Conservation (phyloP, 2,888 invertebrate genomes). For the Rapana venosa region DNA sequence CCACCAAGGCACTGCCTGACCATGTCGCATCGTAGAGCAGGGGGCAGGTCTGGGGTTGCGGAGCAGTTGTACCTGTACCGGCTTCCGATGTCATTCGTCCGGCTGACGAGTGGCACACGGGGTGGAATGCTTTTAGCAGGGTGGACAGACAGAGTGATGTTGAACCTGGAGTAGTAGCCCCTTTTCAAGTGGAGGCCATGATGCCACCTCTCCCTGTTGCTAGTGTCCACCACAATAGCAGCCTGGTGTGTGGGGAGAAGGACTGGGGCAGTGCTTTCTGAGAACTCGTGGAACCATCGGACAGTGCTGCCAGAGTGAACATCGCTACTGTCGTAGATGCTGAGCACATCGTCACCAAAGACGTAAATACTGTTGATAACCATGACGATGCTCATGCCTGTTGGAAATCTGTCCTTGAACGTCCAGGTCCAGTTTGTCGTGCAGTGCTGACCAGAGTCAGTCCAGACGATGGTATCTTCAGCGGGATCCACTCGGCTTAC, state of each 20-base stretch:
- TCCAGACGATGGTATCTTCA: neutral
- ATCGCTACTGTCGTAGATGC: constrained; percentile 4
- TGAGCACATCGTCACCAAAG: neutral
- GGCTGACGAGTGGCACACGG: neutral
- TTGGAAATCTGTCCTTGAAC: neutral
- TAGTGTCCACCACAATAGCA: neutral
- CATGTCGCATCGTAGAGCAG: constrained; percentile 8
- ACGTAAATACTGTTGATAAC: neutral
- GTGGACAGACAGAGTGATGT: neutral
- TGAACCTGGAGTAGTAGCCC: neutral
- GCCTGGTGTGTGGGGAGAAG: constrained; percentile 13
- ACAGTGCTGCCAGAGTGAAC: neutral
- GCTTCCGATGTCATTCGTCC: constrained; percentile 12
- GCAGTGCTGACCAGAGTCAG: constrained; percentile 15
- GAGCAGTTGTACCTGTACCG: constrained; percentile 32
- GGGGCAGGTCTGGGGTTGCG: neutral
- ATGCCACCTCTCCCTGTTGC: no score
- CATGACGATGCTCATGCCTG: neutral
- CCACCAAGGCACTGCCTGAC: constrained; percentile 27
- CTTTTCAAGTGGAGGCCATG: no score
- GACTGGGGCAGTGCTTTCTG: neutral
- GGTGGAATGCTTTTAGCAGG: neutral
- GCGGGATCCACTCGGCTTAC: neutral
- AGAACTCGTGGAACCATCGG: neutral
- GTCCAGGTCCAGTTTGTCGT: constrained; percentile 11